Conservation (phyloP, 2,797 vertebrate genomes). For the Sebastes steindachneri region DNA sequence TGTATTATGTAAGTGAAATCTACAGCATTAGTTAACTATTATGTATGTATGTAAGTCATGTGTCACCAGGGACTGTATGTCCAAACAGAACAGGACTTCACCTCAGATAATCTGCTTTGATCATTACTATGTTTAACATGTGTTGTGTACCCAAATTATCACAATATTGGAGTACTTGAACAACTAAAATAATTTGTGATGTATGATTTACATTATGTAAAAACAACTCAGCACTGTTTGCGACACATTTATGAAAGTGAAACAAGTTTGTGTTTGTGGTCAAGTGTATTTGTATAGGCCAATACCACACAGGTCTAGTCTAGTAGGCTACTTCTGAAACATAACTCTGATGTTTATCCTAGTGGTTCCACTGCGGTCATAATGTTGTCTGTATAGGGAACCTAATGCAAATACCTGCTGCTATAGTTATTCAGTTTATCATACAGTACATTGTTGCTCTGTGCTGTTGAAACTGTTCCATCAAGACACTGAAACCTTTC, state of each 20-base stretch:
- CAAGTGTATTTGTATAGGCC: neutral
- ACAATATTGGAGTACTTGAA: neutral
- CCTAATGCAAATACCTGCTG: neutral
- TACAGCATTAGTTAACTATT: neutral
- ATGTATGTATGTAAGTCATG: neutral
- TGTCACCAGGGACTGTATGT: neutral
- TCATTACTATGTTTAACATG: neutral
- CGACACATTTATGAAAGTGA: neutral
- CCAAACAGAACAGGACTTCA: neutral
- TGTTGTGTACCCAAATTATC: neutral
- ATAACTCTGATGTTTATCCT: neutral
- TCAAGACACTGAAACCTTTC: conserved; percentile 9
- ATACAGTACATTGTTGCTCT: neutral
- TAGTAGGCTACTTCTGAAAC: neutral
- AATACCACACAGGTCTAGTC: neutral
- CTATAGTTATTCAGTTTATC: neutral
- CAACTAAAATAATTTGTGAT: neutral
- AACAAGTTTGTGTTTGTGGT: neutral
- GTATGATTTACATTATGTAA: neutral
- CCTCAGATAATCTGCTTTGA: neutral
- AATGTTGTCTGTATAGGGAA: neutral
- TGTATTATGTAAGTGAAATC: neutral
- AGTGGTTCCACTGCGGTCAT: neutral
- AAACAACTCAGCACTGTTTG: neutral
- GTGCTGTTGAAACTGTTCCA: neutral